Evolutionary conservation across 2,113 vertebrate species (phyloP).

Genomic region (Saguinus midas): DNA sequence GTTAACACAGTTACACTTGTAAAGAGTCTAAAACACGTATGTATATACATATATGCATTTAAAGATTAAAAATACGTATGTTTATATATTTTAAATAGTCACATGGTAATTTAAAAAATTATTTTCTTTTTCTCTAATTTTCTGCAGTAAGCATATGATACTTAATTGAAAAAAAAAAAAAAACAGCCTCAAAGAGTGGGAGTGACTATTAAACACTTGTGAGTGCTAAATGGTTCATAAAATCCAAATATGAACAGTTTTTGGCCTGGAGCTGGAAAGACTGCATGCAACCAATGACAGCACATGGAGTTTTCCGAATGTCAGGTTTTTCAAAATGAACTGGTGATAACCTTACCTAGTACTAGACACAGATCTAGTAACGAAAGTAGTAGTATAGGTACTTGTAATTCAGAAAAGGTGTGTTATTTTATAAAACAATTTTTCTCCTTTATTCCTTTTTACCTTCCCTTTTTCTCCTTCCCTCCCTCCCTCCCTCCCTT

Average conservation of each 20-base stretch:
- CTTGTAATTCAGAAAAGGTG: not conserved
- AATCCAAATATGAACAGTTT: not conserved
- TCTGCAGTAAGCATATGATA: not conserved
- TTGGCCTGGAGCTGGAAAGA: not conserved
- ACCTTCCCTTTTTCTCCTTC: not conserved
- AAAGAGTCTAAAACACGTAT: not conserved
- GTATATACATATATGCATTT: not conserved
- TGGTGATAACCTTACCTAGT: not conserved
- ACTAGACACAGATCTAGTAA: not conserved
- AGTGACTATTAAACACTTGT: not conserved
- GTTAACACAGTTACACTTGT: not conserved
- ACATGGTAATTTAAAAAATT: not conserved
- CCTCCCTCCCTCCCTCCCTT: not conserved
- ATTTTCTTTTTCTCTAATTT: not conserved
- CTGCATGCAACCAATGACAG: not conserved
- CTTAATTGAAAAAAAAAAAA: not conserved
- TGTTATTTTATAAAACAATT: not conserved
- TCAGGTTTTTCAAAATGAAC: not conserved
- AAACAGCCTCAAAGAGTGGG: not conserved
- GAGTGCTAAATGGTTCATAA: not conserved
- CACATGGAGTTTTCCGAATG: not conserved
- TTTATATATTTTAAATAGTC: not conserved
- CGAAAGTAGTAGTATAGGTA: not conserved
- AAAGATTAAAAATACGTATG: not conserved
- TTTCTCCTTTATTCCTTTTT: not conserved